phyloP scores from a whole-genome alignment of 30 jellyfish, hydroid and myxozoan species.

The Phacellophora camtschatica region DNA sequence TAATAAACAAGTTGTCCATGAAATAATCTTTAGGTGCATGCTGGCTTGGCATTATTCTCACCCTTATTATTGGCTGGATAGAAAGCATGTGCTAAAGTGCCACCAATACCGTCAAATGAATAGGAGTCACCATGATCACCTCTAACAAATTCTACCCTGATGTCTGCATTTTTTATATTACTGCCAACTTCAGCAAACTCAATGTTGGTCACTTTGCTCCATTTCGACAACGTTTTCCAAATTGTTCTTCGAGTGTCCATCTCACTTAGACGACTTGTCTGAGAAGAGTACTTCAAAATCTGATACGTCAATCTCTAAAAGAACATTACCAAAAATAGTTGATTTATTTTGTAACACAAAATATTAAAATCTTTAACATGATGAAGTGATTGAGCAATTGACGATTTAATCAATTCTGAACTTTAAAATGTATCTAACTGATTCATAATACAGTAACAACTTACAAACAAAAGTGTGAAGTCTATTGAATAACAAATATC shows the following conservation, averaged over 20 bases:
- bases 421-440: no score
- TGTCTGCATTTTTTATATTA: constrained; percentile 68
- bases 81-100: constrained; percentile 96
- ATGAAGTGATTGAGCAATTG: no score
- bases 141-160: constrained; percentile 56
- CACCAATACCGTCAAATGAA: constrained; percentile 97
- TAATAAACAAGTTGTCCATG: no score
- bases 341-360: no score
- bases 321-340: no score
- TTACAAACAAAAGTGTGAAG: no score
- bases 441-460: no score
- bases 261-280: constrained; percentile 29
- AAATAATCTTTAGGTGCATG: no score
- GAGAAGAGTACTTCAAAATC: constrained; percentile 45
- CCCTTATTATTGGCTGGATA: constrained; percentile 78
- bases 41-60: neutral
- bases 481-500: no score
- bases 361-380: no score
- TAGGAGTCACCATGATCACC: constrained; percentile 77
- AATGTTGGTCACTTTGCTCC: constrained; percentile 72
- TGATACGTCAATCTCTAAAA: no score
- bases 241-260: constrained; percentile 54
- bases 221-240: constrained; percentile 42
- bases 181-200: constrained; percentile 52
- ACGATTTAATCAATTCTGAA: no score